Conservation (phyloP, 2,888 invertebrate species). For the Odontothrips loti region DNA sequence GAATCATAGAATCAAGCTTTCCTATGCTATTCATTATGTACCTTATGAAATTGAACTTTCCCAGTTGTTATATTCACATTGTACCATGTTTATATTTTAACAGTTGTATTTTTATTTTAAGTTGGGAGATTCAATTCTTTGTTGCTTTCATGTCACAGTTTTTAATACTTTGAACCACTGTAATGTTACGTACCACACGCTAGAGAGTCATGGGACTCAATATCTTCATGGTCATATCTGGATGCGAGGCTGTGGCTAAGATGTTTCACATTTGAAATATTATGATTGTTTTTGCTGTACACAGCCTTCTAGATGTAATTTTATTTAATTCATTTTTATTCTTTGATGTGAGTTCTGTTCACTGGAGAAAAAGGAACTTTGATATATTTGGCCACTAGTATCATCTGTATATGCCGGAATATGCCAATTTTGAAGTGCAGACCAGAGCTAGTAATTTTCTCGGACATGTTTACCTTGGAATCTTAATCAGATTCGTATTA, state of each 20-base stretch:
- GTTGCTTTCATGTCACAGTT: conserved; percentile 3
- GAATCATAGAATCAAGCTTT: neutral
- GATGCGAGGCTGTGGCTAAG: neutral
- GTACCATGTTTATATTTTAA: neutral
- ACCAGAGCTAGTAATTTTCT: too few relatives aligned
- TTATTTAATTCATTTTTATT: too few relatives aligned
- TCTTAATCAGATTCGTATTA: neutral
- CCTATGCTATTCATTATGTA: neutral
- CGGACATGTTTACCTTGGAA: neutral
- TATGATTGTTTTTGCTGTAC: neutral
- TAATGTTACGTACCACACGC: neutral
- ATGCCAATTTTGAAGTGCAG: too few relatives aligned
- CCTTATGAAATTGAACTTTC: conserved; percentile 4
- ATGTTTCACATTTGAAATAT: neutral
- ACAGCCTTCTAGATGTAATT: too few relatives aligned
- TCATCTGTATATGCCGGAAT: too few relatives aligned
- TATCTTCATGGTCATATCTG: neutral
- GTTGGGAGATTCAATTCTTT: neutral
- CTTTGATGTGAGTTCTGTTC: too few relatives aligned
- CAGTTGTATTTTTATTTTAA: neutral
- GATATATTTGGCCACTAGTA: too few relatives aligned
- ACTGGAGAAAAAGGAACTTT: too few relatives aligned
- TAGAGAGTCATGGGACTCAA: neutral
- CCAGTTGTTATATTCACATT: neutral
- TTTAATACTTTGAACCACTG: conserved; percentile 1